Conservation (phyloP, 2,797 vertebrate species). For the Propithecus deckenii region DNA sequence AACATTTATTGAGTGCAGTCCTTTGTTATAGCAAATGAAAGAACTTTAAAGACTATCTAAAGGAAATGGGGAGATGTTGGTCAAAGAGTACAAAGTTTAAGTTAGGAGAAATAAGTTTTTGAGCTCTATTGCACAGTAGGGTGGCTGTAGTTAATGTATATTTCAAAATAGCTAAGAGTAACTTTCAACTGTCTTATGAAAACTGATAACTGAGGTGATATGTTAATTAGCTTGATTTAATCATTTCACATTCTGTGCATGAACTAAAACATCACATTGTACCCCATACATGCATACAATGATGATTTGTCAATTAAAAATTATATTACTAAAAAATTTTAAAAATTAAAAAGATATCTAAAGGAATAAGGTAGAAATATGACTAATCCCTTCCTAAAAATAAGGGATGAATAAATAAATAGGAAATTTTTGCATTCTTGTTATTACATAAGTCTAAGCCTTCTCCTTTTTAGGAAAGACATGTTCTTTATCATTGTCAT, state of each 20-base stretch:
- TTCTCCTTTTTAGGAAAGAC: background rate
- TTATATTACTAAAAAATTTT: background rate
- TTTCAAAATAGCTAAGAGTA: background rate
- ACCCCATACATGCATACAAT: background rate
- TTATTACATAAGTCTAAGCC: background rate
- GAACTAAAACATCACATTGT: background rate
- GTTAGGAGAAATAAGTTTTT: background rate
- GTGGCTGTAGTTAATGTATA: background rate
- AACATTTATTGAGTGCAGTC: background rate
- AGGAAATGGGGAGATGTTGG: background rate
- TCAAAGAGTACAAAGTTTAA: background rate
- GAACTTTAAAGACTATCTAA: background rate
- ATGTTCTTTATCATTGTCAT: background rate
- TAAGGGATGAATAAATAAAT: background rate
- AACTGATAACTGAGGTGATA: background rate
- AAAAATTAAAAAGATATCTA: background rate
- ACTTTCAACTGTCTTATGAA: background rate
- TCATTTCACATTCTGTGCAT: background rate
- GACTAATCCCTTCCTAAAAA: slow-evolving; percentile 7
- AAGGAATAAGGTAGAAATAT: background rate
- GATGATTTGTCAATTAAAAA: background rate
- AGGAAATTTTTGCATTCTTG: background rate
- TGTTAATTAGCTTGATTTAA: background rate
- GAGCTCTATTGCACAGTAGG: background rate
- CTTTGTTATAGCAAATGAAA: slow-evolving; percentile 5